Evolutionary conservation across 2,888 invertebrate genomes (phyloP).

Genomic region (Listrodromus nycthemerus): DNA sequence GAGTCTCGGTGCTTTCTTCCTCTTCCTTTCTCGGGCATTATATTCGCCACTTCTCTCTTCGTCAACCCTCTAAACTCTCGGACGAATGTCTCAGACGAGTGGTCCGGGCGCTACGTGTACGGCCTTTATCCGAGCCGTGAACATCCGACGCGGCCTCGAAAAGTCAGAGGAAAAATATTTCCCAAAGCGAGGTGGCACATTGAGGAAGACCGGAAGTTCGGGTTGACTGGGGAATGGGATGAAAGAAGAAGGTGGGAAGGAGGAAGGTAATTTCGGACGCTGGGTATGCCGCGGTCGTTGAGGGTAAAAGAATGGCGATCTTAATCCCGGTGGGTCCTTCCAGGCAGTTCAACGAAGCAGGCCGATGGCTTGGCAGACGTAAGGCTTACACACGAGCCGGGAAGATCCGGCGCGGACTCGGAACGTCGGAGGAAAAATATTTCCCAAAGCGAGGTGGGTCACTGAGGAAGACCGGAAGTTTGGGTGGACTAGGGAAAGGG

Average conservation of each 20-base stretch:
- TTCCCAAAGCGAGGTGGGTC: conserved; percentile 28
- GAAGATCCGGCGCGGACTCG: no score
- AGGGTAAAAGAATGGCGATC: conserved; percentile 37
- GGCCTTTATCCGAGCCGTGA: conserved; percentile 15
- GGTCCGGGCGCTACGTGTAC: conserved; percentile 3
- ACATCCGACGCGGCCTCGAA: not conserved
- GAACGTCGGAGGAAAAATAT: not conserved
- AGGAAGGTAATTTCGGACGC: conserved; percentile 52
- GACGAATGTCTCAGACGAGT: conserved; percentile 37
- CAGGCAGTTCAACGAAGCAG: conserved; percentile 25
- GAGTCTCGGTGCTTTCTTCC: conserved; percentile 44
- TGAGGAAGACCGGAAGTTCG: conserved; percentile 43
- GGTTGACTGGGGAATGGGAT: conserved; percentile 9
- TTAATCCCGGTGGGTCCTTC: conserved; percentile 57
- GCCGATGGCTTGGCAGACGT: no score
- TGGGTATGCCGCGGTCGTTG: conserved; percentile 18
- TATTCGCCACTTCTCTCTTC: conserved; percentile 50
- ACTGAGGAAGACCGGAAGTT: conserved; percentile 31
- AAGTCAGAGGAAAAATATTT: not conserved
- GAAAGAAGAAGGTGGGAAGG: not conserved
- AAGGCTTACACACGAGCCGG: no score
- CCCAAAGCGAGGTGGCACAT: conserved; percentile 30
- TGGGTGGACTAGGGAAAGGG: conserved; percentile 26
- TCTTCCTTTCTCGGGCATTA: conserved; percentile 15
- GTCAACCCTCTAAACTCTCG: conserved; percentile 62